Conservation (phyloP, 2,888 invertebrate genomes). For the Osmoderma eremita region DNA sequence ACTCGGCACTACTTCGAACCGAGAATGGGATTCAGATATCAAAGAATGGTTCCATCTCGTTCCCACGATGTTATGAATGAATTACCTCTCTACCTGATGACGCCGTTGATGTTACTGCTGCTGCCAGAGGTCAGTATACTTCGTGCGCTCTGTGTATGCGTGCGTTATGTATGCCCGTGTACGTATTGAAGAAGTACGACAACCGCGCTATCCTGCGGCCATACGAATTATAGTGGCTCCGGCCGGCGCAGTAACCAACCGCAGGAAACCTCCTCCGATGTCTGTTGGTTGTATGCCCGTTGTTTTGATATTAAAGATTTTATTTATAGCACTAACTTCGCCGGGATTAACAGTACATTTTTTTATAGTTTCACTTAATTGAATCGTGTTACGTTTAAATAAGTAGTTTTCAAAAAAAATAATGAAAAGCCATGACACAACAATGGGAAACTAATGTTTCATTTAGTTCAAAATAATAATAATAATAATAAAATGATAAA, state of each 20-base stretch:
- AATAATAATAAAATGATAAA: too few species aligned
- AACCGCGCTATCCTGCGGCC: constrained; percentile 44
- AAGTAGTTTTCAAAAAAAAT: too few species aligned
- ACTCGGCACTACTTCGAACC: constrained; percentile 15
- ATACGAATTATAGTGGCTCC: constrained; percentile 43
- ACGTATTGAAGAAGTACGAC: not conserved
- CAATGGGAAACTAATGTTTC: too few species aligned
- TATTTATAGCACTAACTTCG: too few species aligned
- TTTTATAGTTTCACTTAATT: too few species aligned
- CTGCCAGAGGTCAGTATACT: constrained; percentile 59
- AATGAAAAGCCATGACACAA: too few species aligned
- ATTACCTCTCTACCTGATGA: constrained; percentile 49
- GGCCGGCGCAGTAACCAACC: constrained; percentile 3
- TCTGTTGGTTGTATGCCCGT: constrained; percentile 2
- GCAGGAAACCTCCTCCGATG: constrained; percentile 23
- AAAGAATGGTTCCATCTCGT: constrained; percentile 48
- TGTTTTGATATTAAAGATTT: constrained; percentile 13
- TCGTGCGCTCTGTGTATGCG: constrained; percentile 51
- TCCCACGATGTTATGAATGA: constrained; percentile 62
- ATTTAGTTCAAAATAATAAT: too few species aligned
- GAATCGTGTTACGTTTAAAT: too few species aligned
- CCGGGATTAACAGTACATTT: too few species aligned
- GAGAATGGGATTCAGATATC: constrained; percentile 40
- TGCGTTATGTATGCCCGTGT: not conserved
- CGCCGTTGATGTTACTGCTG: constrained; percentile 8